Evolutionary conservation across 2,797 vertebrate genomes (phyloP).

Genomic region (Yasuhikotakia modesta): DNA sequence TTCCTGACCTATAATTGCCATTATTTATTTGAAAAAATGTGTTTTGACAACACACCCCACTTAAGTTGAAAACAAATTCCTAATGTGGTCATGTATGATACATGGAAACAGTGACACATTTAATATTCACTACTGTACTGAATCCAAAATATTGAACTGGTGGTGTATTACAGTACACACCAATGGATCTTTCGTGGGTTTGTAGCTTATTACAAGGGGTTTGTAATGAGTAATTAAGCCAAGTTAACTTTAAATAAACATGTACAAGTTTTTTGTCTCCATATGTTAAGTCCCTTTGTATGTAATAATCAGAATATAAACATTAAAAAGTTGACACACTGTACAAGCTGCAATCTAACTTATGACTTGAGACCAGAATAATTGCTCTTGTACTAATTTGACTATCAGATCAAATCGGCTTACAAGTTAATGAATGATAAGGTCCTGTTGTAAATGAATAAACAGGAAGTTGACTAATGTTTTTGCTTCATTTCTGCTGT

Average conservation of each 20-base stretch:
- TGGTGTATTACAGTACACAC: too few relatives aligned
- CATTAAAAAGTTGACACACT: background rate
- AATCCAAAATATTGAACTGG: too few relatives aligned
- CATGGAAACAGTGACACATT: background rate
- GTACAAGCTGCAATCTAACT: background rate
- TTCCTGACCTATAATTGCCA: background rate
- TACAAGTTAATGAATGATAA: slow-evolving; percentile 2
- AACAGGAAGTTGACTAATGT: background rate
- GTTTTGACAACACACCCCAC: background rate
- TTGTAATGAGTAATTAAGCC: background rate
- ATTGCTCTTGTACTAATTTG: background rate
- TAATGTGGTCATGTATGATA: background rate
- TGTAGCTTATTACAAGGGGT: too few relatives aligned
- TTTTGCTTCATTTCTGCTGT: too few relatives aligned
- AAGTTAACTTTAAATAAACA: background rate
- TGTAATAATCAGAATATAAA: background rate
- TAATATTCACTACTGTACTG: background rate
- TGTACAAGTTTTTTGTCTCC: background rate
- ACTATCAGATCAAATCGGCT: background rate
- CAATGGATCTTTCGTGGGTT: too few relatives aligned
- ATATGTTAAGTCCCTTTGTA: background rate
- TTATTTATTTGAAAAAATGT: background rate
- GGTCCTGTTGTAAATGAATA: background rate
- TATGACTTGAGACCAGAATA: background rate
- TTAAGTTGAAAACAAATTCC: background rate